A percentile compares a stretch with the other conserved stretches of the same genome.
Conservation (phyloP, 2,797 vertebrate species). For the Myiotriccus ornatus region DNA sequence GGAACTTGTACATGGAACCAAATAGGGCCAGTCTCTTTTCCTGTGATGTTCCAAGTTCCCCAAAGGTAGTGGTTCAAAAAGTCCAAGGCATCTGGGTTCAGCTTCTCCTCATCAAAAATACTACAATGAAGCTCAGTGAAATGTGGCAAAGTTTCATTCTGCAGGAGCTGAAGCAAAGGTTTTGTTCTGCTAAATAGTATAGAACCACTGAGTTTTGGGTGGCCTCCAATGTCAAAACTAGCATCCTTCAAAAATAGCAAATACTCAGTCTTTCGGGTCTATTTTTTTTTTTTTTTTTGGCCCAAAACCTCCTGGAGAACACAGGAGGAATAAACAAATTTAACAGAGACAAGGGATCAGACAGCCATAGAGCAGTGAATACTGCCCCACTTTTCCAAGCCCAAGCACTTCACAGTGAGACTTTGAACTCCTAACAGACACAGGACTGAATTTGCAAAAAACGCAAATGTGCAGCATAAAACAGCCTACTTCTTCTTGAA, state of each 20-base stretch:
- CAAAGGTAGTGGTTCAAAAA: neutral
- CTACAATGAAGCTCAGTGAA: neutral
- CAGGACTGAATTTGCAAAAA: neutral
- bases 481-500: neutral
- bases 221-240: neutral
- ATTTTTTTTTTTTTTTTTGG: neutral
- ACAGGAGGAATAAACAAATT: neutral
- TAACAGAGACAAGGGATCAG: neutral
- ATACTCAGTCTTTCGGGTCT: neutral
- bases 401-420: neutral
- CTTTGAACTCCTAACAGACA: conserved; percentile 27
- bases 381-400: conserved; percentile 13
- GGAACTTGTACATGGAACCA: neutral
- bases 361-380: neutral
- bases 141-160: neutral
- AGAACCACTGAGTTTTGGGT: neutral
- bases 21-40: neutral
- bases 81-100: accelerated
- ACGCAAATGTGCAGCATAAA: neutral
- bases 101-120: neutral
- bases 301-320: neutral
- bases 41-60: neutral
- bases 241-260: neutral
- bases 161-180: neutral
- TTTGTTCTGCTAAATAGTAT: neutral